A percentile compares a stretch with the other conserved stretches of the same genome.
These are phyloP conservation scores for Calameuta pallipes DNA, from an alignment of 2,888 invertebrate genomes.

Conservation along the genomic window DNA sequence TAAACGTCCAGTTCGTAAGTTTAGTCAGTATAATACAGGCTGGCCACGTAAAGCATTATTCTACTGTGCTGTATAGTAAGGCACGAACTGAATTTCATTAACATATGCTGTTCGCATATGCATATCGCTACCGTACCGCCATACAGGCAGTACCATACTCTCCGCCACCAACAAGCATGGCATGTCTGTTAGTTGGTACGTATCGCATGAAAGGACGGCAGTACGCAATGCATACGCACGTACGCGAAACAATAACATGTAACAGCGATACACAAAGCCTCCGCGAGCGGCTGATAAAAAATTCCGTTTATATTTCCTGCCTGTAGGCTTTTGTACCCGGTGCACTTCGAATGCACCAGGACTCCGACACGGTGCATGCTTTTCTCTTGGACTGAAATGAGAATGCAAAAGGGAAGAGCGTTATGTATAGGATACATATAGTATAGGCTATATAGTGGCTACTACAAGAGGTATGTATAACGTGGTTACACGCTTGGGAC, in stretches of 20 bases:
- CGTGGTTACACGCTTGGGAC: neutral
- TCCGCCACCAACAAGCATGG: neutral
- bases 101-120: conserved; percentile 41
- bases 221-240: conserved; percentile 36
- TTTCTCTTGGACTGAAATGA: neutral
- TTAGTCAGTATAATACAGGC: neutral
- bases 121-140: conserved; percentile 40
- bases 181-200: conserved; percentile 11
- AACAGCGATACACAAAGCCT: conserved; percentile 31
- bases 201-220: conserved; percentile 39
- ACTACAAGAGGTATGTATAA: neutral
- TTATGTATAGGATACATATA: neutral
- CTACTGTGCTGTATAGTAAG: neutral
- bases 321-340: conserved; percentile 27
- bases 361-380: neutral
- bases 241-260: conserved; percentile 44
- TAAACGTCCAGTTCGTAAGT: neutral
- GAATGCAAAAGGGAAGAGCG: neutral
- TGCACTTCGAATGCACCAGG: neutral
- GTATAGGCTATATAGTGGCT: neutral
- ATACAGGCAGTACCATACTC: conserved; percentile 4
- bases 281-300: conserved; percentile 35
- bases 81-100: conserved; percentile 47
- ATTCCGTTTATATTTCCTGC: conserved; percentile 43
- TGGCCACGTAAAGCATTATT: conserved; percentile 4